Conservation (phyloP, 2,797 vertebrate genomes). For the Propithecus perrieri region DNA sequence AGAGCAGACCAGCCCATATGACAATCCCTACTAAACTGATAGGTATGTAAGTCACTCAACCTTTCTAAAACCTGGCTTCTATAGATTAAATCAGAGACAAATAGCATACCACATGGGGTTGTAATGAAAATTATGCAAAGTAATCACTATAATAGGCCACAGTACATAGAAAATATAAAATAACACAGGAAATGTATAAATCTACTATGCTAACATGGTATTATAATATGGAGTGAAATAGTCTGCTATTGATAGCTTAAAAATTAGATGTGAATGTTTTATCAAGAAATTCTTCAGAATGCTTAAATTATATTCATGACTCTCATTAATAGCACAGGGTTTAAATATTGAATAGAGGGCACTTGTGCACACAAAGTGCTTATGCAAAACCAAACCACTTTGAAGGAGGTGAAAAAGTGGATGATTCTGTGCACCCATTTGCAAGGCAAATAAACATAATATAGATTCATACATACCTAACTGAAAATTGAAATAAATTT, state of each 20-base stretch:
- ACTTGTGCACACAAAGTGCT: not conserved
- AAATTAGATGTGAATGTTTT: conserved; percentile 17
- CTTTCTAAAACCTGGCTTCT: not conserved
- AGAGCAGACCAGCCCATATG: not conserved
- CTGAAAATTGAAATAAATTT: not conserved
- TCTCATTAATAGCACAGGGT: not conserved
- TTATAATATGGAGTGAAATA: not conserved
- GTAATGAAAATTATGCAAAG: not conserved
- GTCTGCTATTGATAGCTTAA: not conserved
- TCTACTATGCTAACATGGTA: not conserved
- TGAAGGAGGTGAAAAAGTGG: not conserved
- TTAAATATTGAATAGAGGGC: not conserved
- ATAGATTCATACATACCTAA: not conserved
- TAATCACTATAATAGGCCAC: not conserved
- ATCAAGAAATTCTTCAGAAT: not conserved
- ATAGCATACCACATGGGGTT: not conserved
- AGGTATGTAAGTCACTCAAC: not conserved
- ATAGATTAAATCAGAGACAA: not conserved
- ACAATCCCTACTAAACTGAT: conserved; percentile 3
- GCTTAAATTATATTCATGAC: not conserved
- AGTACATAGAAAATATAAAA: not conserved
- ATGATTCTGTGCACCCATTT: not conserved
- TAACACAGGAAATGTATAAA: conserved; percentile 3
- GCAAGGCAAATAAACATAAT: not conserved
- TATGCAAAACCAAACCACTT: not conserved